Conservation (phyloP, 2,797 vertebrate species). For the Spinus pinus region DNA sequence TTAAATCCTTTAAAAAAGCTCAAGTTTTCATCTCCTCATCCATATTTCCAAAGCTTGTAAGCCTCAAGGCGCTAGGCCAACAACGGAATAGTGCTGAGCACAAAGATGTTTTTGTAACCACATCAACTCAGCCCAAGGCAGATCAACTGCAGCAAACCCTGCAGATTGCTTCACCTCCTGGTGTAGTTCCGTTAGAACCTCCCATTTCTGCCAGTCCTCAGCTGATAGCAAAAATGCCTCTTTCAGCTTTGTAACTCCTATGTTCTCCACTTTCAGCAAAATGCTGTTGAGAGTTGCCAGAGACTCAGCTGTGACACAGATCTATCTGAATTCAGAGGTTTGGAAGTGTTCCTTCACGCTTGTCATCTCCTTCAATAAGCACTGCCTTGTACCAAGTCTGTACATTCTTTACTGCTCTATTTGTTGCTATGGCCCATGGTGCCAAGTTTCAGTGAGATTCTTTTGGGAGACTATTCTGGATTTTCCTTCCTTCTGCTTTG, state of each 20-base stretch:
- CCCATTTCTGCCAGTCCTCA: neutral
- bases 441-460: constrained; percentile 29
- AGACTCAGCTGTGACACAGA: constrained; percentile 21
- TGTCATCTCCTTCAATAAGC: constrained; percentile 33
- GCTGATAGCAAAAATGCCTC: neutral
- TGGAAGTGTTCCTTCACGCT: constrained; percentile 19
- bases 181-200: neutral
- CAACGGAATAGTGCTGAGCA: constrained; percentile 50
- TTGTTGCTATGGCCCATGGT: constrained; percentile 50
- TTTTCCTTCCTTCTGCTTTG: constrained; percentile 27
- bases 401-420: constrained; percentile 52
- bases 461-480: constrained; percentile 6
- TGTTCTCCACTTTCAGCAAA: neutral
- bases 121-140: constrained; percentile 32
- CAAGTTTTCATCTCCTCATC: constrained; percentile 59
- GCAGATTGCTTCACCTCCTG: neutral
- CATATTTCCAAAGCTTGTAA: constrained; percentile 57
- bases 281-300: constrained; percentile 10
- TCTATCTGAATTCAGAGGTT: constrained; percentile 16
- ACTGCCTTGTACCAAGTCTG: constrained; percentile 43
- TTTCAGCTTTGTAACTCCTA: neutral
- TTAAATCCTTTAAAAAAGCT: constrained; percentile 56
- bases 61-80: constrained; percentile 60
- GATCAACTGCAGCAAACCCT: constrained; percentile 20
- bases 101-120: constrained; percentile 63